Percentiles rank a stretch among this genome's conserved stretches.
Evolutionary conservation across 2,113 vertebrate genomes (phyloP).

Genomic region (Grammomys surdaster): DNA sequence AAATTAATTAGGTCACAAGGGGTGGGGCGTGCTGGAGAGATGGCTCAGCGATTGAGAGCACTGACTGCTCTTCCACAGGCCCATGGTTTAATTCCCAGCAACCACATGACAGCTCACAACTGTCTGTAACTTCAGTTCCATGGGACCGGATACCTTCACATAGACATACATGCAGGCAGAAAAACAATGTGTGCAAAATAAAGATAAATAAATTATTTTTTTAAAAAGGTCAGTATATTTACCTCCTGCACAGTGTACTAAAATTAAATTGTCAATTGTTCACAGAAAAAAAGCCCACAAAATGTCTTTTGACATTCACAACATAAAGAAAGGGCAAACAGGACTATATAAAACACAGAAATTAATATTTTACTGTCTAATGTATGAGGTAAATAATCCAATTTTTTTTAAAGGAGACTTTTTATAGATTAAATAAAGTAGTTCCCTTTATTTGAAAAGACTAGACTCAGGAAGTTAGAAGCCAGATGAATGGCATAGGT

Average conservation of each 20-base stretch:
- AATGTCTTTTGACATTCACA: background rate
- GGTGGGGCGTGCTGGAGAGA: too few relatives aligned
- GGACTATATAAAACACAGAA: background rate
- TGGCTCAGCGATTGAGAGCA: too few relatives aligned
- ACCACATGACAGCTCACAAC: too few relatives aligned
- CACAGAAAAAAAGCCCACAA: background rate
- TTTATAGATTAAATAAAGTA: background rate
- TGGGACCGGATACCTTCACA: too few relatives aligned
- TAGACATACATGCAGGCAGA: too few relatives aligned
- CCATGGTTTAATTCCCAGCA: too few relatives aligned
- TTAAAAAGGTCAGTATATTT: background rate
- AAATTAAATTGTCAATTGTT: constrained; percentile 5
- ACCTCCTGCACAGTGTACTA: background rate
- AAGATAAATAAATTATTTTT: too few relatives aligned
- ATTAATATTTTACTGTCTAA: background rate
- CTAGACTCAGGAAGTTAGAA: background rate
- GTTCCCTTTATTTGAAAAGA: constrained; percentile 52
- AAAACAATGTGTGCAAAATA: too few relatives aligned
- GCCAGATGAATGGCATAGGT: too few relatives aligned
- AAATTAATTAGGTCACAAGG: background rate
- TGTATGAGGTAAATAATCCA: background rate
- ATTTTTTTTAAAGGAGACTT: constrained; percentile 1
- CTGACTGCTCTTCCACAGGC: too few relatives aligned
- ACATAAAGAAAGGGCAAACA: constrained; percentile 16
- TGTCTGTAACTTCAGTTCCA: too few relatives aligned